Percentiles rank a stretch among this genome's conserved stretches.
phyloP scores from a whole-genome alignment of 2,888 invertebrate genomes.

The Notocelia uddmanniana region DNA sequence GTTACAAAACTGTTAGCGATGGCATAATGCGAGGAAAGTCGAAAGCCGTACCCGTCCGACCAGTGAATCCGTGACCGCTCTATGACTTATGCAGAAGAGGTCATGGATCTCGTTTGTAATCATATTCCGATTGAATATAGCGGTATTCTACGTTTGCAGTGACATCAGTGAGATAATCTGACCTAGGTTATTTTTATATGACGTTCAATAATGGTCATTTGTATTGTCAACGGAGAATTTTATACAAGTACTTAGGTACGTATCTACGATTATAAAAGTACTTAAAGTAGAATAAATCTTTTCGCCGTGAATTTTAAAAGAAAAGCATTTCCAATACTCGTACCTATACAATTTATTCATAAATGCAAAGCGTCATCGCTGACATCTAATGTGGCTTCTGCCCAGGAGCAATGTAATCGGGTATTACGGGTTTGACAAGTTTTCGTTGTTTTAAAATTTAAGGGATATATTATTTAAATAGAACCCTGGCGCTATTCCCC shows the following conservation, averaged over 20 bases:
- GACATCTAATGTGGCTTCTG: too few species aligned
- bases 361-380: too few species aligned
- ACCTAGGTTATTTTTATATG: not conserved
- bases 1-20: conserved; percentile 76
- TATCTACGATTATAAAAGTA: too few species aligned
- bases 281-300: too few species aligned
- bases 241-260: not conserved
- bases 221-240: not conserved
- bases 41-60: conserved; percentile 78
- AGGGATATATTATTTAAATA: too few species aligned
- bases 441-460: too few species aligned
- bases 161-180: conserved; percentile 16
- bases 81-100: conserved; percentile 56
- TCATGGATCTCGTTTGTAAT: conserved; percentile 22
- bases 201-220: not conserved
- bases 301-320: too few species aligned
- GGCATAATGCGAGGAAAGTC: conserved; percentile 77
- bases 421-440: too few species aligned
- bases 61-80: conserved; percentile 39
- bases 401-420: too few species aligned
- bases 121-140: conserved; percentile 8
- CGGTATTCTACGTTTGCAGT: not conserved
- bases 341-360: too few species aligned
- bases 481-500: too few species aligned
- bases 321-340: too few species aligned